A percentile compares a stretch with the other conserved stretches of the same genome.
These are phyloP conservation scores for Stictonetta naevosa DNA, from an alignment of 2,113 vertebrate genomes.

Conservation along the genomic window DNA sequence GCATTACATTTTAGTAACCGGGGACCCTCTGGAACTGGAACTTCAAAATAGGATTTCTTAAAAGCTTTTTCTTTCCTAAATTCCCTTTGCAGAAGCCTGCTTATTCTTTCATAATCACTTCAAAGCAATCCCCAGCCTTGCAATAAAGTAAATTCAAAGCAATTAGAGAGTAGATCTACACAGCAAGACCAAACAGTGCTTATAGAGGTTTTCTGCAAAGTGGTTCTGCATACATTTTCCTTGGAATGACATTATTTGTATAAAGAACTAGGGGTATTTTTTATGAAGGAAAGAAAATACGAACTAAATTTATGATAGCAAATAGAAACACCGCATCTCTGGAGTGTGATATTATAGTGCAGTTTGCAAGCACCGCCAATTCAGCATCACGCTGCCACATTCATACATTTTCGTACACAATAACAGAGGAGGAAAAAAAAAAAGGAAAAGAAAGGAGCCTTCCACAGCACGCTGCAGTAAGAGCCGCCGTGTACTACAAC, in stretches of 20 bases:
- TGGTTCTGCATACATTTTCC: conserved; percentile 60
- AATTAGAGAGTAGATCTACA: conserved; percentile 71
- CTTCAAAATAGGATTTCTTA: conserved; percentile 67
- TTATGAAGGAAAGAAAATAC: conserved; percentile 20
- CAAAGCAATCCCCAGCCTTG: conserved; percentile 75
- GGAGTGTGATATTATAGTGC: conserved; percentile 60
- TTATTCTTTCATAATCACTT: conserved; percentile 76
- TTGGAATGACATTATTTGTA: conserved; percentile 65
- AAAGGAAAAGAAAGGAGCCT: not conserved
- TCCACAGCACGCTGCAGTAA: not conserved
- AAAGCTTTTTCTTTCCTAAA: conserved; percentile 61
- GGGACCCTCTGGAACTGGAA: conserved; percentile 32
- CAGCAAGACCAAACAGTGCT: conserved; percentile 62
- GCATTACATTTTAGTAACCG: not conserved
- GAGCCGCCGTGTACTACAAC: not conserved
- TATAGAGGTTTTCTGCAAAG: conserved; percentile 59
- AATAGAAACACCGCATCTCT: conserved; percentile 68
- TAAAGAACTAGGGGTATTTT: conserved; percentile 37
- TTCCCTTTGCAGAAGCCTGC: conserved; percentile 65
- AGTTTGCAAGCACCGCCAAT: conserved; percentile 61
- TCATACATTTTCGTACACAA: conserved; percentile 56
- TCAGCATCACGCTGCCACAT: conserved; percentile 31
- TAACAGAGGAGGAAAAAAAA: not conserved
- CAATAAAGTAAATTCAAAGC: conserved; percentile 78
- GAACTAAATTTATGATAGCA: conserved; percentile 59